A percentile compares a stretch with the other conserved stretches of the same genome.
phyloP scores from a whole-genome alignment of 1,140 invertebrate species.

The Calliphora vicina region DNA sequence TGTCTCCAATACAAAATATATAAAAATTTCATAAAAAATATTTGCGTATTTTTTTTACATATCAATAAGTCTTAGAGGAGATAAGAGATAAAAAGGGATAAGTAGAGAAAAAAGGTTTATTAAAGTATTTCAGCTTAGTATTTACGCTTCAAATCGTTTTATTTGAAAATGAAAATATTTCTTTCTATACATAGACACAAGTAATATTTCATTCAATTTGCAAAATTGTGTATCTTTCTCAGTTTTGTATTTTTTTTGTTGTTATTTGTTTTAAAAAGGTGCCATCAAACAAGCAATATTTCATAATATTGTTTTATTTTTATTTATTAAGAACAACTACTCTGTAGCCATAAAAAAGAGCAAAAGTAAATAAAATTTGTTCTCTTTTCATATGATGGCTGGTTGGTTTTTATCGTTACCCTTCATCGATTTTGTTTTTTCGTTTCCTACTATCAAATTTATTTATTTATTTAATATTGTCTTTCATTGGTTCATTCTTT shows the following conservation, averaged over 20 bases:
- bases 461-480: not conserved
- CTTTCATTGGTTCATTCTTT: not conserved
- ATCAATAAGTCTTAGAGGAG: too few species aligned
- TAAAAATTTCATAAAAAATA: too few species aligned
- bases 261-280: not conserved
- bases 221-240: not conserved
- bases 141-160: too few species aligned
- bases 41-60: too few species aligned
- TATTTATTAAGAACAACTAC: not conserved
- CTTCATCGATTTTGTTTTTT: constrained; percentile 5
- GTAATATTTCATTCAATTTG: not conserved
- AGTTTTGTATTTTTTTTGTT: not conserved
- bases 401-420: constrained; percentile 10
- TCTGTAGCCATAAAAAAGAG: too few species aligned
- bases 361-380: too few species aligned
- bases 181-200: too few species aligned
- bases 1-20: too few species aligned
- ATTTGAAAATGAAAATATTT: too few species aligned
- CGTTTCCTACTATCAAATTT: not conserved
- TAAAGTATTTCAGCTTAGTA: too few species aligned
- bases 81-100: too few species aligned
- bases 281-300: not conserved
- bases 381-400: not conserved
- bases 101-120: too few species aligned
- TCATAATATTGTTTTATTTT: constrained; percentile 2